phyloP scores from a whole-genome alignment of 1,140 invertebrate genomes.

The Battus philenor region DNA sequence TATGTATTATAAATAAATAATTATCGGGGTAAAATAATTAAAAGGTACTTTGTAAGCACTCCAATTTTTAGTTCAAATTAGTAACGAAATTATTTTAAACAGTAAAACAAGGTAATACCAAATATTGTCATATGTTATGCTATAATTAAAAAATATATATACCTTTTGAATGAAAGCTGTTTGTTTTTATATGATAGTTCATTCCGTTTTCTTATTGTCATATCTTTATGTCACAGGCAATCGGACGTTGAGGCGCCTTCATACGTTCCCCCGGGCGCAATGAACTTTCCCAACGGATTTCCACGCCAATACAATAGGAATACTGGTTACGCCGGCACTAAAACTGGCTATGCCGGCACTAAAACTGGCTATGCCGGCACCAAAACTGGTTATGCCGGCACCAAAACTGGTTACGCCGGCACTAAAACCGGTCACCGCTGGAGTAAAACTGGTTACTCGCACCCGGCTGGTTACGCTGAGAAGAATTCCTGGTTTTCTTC shows the following conservation, averaged over 20 bases:
- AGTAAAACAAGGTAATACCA: no score
- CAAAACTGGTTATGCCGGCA: conserved; percentile 36
- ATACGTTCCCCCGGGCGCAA: conserved; percentile 48
- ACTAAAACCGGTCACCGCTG: conserved; percentile 28
- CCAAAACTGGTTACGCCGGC: conserved; percentile 31
- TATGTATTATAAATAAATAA: no score
- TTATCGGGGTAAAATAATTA: no score
- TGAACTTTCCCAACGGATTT: conserved; percentile 22
- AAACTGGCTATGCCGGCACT: conserved; percentile 32
- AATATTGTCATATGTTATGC: no score
- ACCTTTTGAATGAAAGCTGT: no score
- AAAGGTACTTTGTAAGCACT: no score
- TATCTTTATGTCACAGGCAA: conserved; percentile 37
- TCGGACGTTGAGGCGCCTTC: conserved; percentile 56
- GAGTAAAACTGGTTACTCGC: conserved; percentile 21
- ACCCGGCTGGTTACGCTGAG: conserved; percentile 15
- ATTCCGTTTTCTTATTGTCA: not conserved
- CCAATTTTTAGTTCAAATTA: no score
- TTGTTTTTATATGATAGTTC: no score
- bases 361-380: conserved; percentile 36
- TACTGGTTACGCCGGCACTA: conserved; percentile 25
- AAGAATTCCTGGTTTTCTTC: conserved; percentile 38
- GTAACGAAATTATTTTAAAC: no score
- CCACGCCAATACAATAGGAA: conserved; percentile 12
- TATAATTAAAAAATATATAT: no score